These are phyloP conservation scores for Nephotettix cincticeps DNA, from an alignment of 1,140 invertebrate genomes.

Conservation along the genomic window DNA sequence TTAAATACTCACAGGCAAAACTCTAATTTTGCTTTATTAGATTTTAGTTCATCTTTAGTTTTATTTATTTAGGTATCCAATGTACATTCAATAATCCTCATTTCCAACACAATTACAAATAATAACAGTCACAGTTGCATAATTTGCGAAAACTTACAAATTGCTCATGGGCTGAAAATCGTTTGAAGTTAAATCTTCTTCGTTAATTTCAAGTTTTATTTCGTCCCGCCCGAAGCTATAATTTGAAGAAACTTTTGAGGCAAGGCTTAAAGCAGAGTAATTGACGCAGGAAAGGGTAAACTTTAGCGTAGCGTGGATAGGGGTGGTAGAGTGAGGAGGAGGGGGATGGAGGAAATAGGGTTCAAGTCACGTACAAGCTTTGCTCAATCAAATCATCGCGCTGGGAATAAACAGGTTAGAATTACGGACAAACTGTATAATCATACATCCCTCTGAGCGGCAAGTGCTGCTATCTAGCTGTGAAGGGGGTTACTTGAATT, in stretches of 20 bases:
- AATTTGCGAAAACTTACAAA: constrained; percentile 5
- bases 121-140: too few relatives aligned
- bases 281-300: constrained; percentile 12
- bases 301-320: not conserved
- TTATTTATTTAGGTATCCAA: too few relatives aligned
- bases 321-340: too few relatives aligned
- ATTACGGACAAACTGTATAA: constrained; percentile 1
- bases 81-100: too few relatives aligned
- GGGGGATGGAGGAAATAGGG: constrained; percentile 10
- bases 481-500: too few relatives aligned
- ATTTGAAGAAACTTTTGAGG: constrained; percentile 6
- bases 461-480: not conserved
- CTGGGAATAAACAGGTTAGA: constrained; percentile 9
- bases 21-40: too few relatives aligned
- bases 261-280: not conserved
- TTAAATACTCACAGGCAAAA: too few relatives aligned
- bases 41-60: too few relatives aligned
- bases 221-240: not conserved
- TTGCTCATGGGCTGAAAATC: constrained; percentile 1
- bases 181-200: constrained; percentile 8
- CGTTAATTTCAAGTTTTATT: constrained; percentile 10
- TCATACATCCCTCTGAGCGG: not conserved
- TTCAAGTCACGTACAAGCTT: constrained; percentile 27
- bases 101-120: too few relatives aligned
- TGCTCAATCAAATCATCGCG: constrained; percentile 31